phyloP scores from a whole-genome alignment of 2,888 invertebrate genomes.

The Dilophus febrilis region DNA sequence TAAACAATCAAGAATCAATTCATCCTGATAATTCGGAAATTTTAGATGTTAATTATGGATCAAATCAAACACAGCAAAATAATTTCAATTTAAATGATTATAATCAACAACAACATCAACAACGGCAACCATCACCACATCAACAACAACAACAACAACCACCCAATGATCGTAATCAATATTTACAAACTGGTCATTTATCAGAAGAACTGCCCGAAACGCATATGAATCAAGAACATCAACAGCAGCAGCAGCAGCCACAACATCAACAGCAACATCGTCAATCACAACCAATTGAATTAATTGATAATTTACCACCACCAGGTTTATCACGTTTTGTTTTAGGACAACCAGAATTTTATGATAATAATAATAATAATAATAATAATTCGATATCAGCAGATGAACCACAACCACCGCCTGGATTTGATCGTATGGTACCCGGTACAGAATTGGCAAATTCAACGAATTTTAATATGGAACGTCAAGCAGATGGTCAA shows the following conservation, averaged over 20 bases:
- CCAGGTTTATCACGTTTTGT: slow-evolving; percentile 48
- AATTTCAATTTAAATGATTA: too few relatives aligned
- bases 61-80: too few relatives aligned
- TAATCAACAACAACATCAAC: too few relatives aligned
- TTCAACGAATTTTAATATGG: slow-evolving; percentile 28
- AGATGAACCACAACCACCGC: slow-evolving; percentile 24
- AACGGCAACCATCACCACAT: slow-evolving; percentile 25
- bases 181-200: slow-evolving; percentile 57
- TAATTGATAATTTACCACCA: slow-evolving; percentile 38
- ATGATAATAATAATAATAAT: slow-evolving; percentile 26
- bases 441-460: slow-evolving; percentile 30
- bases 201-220: slow-evolving; percentile 35
- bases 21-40: slow-evolving; percentile 49
- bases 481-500: slow-evolving; percentile 30
- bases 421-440: slow-evolving; percentile 35
- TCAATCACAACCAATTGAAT: slow-evolving; percentile 15
- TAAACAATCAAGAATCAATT: slow-evolving; percentile 46
- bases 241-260: slow-evolving; percentile 15
- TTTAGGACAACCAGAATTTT: slow-evolving; percentile 44
- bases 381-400: too few relatives aligned
- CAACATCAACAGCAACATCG: slow-evolving; percentile 17
- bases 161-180: slow-evolving; percentile 55
- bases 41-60: slow-evolving; percentile 35
- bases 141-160: too few relatives aligned
- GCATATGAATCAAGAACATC: neutral